Percentiles rank a stretch among this genome's conserved stretches.
Evolutionary conservation across 2,797 vertebrate genomes (phyloP).

Genomic region (Tapera naevia): DNA sequence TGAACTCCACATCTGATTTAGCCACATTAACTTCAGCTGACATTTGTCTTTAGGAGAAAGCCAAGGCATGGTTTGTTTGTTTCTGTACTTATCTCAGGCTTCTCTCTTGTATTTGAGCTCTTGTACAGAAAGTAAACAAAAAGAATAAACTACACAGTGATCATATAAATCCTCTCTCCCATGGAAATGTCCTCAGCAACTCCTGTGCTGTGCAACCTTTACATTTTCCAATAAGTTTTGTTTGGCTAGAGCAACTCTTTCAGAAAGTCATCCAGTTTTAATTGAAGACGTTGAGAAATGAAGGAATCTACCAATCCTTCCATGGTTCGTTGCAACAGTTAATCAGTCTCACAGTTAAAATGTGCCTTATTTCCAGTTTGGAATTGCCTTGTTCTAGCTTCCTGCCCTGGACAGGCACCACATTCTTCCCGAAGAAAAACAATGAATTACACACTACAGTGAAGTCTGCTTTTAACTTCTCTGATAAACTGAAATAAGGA

Average conservation of each 20-base stretch:
- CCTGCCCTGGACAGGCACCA: conserved; percentile 19
- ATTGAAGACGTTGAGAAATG: conserved; percentile 34
- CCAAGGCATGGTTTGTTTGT: conserved; percentile 11
- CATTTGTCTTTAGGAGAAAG: conserved; percentile 7
- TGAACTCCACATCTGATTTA: background rate
- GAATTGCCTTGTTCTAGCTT: conserved; percentile 43
- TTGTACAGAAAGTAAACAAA: conserved; percentile 14
- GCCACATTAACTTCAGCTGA: background rate
- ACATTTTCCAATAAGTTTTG: conserved; percentile 38
- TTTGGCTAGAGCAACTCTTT: conserved; percentile 23
- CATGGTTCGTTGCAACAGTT: conserved; percentile 34
- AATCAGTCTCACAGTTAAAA: conserved; percentile 32
- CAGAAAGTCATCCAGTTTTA: conserved; percentile 18
- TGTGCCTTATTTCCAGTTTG: conserved; percentile 53
- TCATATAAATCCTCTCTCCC: background rate
- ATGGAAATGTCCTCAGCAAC: background rate
- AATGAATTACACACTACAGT: conserved; percentile 7
- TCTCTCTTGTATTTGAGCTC: background rate
- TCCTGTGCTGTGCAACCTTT: background rate
- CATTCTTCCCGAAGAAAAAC: conserved; percentile 27
- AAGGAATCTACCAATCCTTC: conserved; percentile 36
- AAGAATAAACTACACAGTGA: conserved; percentile 1
- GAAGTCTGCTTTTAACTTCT: conserved; percentile 35
- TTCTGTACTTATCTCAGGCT: conserved; percentile 30
- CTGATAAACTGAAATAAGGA: conserved; percentile 17